Base-by-base conservation (phyloP, 2,797 vertebrate species). In the Spinus olivaceus region DNA sequence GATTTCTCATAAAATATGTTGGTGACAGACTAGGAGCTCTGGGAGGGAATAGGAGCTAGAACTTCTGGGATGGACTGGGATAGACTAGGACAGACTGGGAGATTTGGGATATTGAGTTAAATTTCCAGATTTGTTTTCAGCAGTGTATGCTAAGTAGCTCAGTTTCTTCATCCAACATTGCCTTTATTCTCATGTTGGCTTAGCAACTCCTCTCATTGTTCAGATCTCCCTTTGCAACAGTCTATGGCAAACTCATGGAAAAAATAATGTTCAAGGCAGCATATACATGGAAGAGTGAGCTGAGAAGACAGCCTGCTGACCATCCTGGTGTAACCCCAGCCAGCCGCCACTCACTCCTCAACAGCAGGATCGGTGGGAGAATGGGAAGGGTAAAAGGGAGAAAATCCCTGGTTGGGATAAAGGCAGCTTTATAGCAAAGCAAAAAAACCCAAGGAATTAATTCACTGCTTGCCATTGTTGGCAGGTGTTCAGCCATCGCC, bases 191-290 rank as follows among this genome's bases (percentile, higher is more conserved):
- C 5, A 3, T n/a, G 13, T 23, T 30, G 44, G 8, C 21, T 9
- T 22, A 53, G 30, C 21, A 57, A 7, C 33, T 79, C 9, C 2
- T 32, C 3, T 1, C 0, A 0, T 57, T 33, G 18, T 61, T 65
- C 30, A 4, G 24, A 44, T 59, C 13, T 54, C 6, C 13, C 28
- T 71, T 74, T 51, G 17, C 63, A 76, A 9, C 1, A 37, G 50
- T 41, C 33, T 59, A n/a, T 17, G 17, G 13, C 39, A 86, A 69
- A 63, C 32, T 39, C 19, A 13, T 18, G 42, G 46, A 20, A 83
- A 83, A 79, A 83, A 47, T 60, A 37, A 81, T 28, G 22, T 37
- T n/a, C 39, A 71, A 81, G 44, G 33, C 71, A 53, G 12, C 2
- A 22, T 2, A 4, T 16, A 12, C 4, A 21, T 18, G 37, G 54